A percentile compares a stretch with the other conserved stretches of the same genome.
Evolutionary conservation across 2,113 vertebrate species (phyloP).

Genomic region (Mirza zaza): DNA sequence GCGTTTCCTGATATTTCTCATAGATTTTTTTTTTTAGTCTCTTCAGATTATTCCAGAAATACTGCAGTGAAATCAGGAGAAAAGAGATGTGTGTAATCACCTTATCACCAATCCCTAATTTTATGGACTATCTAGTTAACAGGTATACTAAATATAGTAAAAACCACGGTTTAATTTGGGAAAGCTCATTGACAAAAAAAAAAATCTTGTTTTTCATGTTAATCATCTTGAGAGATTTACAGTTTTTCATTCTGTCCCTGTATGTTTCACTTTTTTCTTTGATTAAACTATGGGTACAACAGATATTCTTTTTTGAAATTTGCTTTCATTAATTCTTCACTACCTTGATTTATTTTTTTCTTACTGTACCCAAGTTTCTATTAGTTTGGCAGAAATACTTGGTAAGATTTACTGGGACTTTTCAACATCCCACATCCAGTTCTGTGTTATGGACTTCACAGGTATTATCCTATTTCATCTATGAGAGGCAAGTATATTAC

Average conservation of each 20-base stretch:
- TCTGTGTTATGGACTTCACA: not conserved
- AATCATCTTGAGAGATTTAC: not conserved
- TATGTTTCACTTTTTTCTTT: not conserved
- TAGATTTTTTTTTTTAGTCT: not conserved
- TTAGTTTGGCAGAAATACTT: slow-evolving; percentile 17
- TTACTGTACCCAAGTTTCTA: not conserved
- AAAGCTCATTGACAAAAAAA: not conserved
- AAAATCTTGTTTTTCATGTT: not conserved
- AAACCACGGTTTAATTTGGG: not conserved
- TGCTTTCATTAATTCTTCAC: not conserved
- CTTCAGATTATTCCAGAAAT: not conserved
- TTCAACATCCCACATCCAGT: not conserved
- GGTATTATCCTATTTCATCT: not conserved
- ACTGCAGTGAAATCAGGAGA: slow-evolving; percentile 4
- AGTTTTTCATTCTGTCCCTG: not conserved
- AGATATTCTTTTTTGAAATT: slow-evolving; percentile 11
- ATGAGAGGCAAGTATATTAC: not conserved
- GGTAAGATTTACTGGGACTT: not conserved
- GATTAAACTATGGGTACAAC: not conserved
- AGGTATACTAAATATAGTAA: not conserved
- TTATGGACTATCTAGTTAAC: not conserved
- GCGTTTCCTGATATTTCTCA: not conserved
- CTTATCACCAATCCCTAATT: not conserved
- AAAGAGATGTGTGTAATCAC: not conserved
- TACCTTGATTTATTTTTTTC: not conserved